Percentiles rank a stretch among this genome's conserved stretches.
Evolutionary conservation across 2,797 vertebrate species (phyloP).

Genomic region (Lacerta bilineata): DNA sequence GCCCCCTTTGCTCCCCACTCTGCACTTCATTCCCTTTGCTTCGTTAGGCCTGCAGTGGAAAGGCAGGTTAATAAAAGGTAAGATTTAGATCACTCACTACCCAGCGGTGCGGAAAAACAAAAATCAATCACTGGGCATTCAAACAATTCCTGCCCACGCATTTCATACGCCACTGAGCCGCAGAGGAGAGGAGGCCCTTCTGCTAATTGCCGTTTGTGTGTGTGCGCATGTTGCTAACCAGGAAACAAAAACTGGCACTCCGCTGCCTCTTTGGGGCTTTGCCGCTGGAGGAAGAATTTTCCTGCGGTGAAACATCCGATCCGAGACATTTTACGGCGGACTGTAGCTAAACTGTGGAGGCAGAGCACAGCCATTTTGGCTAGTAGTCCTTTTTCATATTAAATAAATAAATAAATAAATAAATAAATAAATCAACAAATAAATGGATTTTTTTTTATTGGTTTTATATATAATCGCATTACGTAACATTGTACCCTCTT

Average conservation of each 20-base stretch:
- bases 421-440: no score
- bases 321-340: rapidly evolving
- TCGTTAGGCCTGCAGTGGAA: slow-evolving; percentile 63
- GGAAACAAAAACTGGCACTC: rapidly evolving
- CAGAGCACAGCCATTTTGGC: no score
- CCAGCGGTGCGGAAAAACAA: slow-evolving; percentile 40
- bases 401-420: no score
- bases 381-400: no score
- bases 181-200: not conserved
- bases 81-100: slow-evolving; percentile 46
- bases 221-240: not conserved
- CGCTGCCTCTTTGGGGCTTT: rapidly evolving
- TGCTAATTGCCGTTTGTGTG: slow-evolving; percentile 1
- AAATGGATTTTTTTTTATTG: no score
- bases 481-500: no score
- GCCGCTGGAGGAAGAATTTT: not conserved
- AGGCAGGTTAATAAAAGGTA: slow-evolving; percentile 50
- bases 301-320: rapidly evolving
- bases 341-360: no score
- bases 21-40: slow-evolving; percentile 38
- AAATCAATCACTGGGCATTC: slow-evolving; percentile 54
- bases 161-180: not conserved
- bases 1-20: slow-evolving; percentile 5
- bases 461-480: no score
- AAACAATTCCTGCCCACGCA: slow-evolving; percentile 29